Evolutionary conservation across 1,140 invertebrate genomes (phyloP).

Genomic region (Tigriopus japonicus): DNA sequence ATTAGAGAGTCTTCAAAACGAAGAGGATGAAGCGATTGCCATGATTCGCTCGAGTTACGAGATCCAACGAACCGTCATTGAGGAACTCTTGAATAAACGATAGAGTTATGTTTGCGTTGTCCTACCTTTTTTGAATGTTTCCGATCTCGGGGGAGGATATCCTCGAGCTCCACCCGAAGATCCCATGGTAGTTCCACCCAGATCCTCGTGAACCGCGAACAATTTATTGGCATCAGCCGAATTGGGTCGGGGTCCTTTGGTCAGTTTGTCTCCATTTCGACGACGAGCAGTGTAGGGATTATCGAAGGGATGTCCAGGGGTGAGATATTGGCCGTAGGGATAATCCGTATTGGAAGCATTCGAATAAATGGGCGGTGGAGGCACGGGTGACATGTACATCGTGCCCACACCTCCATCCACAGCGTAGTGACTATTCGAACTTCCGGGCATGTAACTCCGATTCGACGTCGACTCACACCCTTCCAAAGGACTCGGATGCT

Average conservation of each 20-base stretch:
- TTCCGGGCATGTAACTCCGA: no score
- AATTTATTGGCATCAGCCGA: not conserved
- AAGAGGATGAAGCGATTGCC: not conserved
- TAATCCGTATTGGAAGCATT: no score
- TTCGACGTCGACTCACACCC: no score
- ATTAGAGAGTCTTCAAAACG: not conserved
- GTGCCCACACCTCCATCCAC: no score
- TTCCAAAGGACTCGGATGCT: no score
- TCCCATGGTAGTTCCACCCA: not conserved
- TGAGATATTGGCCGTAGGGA: no score
- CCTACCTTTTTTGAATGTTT: not conserved
- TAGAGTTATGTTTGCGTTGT: no score
- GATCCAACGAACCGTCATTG: not conserved
- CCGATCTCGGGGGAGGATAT: no score
- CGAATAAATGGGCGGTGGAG: no score
- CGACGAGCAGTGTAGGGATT: not conserved
- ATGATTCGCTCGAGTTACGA: not conserved
- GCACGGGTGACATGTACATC: no score
- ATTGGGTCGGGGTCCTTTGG: not conserved
- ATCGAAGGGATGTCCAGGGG: no score
- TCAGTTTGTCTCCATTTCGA: not conserved
- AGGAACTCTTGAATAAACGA: not conserved
- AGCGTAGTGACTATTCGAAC: no score
- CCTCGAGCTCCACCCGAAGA: not conserved
- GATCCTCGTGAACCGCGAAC: not conserved